Conservation (phyloP, 2,888 invertebrate species). For the Rotaria magnacalcarata region DNA sequence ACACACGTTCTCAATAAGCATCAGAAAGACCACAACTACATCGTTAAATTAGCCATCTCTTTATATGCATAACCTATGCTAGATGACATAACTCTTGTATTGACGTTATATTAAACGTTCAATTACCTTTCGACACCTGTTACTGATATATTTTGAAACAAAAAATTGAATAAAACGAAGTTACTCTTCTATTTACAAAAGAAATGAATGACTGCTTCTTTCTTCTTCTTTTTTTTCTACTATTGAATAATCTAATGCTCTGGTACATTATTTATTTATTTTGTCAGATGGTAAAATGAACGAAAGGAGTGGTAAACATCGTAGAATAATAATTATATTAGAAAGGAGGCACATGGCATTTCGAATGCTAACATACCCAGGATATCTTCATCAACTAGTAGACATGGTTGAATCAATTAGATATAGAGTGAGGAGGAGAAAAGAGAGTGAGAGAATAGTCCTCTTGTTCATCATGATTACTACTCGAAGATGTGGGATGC, state of each 20-base stretch:
- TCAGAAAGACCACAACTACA: slow-evolving; percentile 5
- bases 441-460: not conserved
- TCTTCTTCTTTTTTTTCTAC: not conserved
- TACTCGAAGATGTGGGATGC: not conserved
- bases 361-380: not conserved
- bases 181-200: not conserved
- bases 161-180: not conserved
- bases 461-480: slow-evolving; percentile 2
- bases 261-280: not conserved
- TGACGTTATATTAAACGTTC: not conserved
- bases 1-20: slow-evolving; percentile 18
- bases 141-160: not conserved
- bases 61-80: not conserved
- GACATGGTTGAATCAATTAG: slow-evolving; percentile 22
- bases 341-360: slow-evolving; percentile 8
- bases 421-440: not conserved
- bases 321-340: slow-evolving; percentile 18
- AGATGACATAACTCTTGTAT: slow-evolving; percentile 3
- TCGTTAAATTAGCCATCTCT: slow-evolving; percentile 6
- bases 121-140: slow-evolving; percentile 11
- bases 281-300: slow-evolving; percentile 5
- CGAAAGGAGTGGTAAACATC: not conserved
- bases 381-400: not conserved
- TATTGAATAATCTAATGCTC: not conserved
- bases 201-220: not conserved